Conservation (phyloP, 2,888 invertebrate genomes). For the Aphidius colemani region DNA sequence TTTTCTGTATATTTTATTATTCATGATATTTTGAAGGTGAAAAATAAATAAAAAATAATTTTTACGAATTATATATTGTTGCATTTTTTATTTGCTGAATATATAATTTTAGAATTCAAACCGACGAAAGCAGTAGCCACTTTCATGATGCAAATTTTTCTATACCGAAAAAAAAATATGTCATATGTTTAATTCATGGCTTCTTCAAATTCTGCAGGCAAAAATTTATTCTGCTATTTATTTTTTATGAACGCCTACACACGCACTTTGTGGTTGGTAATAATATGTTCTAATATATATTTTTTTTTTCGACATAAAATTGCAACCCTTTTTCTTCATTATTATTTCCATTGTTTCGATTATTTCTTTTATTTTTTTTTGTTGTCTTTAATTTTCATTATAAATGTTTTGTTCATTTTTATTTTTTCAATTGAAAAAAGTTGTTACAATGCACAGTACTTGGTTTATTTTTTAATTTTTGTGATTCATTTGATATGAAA, state of each 20-base stretch:
- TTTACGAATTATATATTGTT: background rate
- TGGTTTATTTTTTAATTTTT: no score
- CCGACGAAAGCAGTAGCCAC: slow-evolving; percentile 33
- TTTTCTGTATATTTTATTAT: background rate
- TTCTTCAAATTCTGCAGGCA: slow-evolving; percentile 14
- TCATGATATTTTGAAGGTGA: background rate
- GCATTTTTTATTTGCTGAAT: background rate
- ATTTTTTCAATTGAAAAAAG: no score
- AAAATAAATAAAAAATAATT: background rate
- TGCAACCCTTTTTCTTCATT: no score
- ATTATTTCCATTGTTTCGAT: no score
- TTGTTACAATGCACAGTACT: no score
- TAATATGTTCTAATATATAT: no score
- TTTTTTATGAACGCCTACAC: slow-evolving; percentile 2
- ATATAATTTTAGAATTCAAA: background rate
- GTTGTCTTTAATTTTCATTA: no score
- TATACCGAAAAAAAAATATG: slow-evolving; percentile 40
- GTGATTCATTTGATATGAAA: no score
- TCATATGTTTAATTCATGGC: slow-evolving; percentile 48
- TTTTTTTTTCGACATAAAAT: no score
- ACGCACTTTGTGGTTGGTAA: background rate
- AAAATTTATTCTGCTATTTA: slow-evolving; percentile 1
- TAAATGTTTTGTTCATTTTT: no score
- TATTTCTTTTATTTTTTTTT: no score
- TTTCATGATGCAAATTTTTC: slow-evolving; percentile 45